Evolutionary conservation across 1,140 invertebrate species (phyloP), one percentile per base, ranked within the genome.

Genomic region (Nasonia giraulti): DNA sequence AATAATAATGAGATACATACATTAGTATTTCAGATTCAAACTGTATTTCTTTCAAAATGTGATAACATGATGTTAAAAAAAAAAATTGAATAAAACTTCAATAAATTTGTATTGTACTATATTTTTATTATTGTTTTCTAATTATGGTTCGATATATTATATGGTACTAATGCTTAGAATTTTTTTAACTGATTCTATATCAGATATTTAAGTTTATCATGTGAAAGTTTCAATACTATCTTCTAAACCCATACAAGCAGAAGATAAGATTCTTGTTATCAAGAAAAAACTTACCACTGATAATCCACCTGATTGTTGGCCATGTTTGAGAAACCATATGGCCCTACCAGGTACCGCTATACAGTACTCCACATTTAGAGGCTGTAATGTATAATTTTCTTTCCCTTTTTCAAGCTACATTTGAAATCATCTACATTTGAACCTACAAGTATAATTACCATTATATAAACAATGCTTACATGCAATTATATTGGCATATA

Each of bases 301-400:
- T 93, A 93, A 87, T 93, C 93, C 86, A 92, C 92, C 91, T 92
- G 92, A 90, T 92, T 93, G 88, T 90, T 93, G 90, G 92, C 92
- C 92, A 93, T 93, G 83, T 90, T 93, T 91, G 89, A 89, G 86
- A 89, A 89, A 90, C 89, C 87, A 85, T 87, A 82, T 91, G 92
- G 91, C 89, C 90, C 88, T 87, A 89, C 88, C 89, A 90, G 88
- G 66, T 87, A 88, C 85, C 88, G 89, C 88, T 92, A 92, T 89
- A 89, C 90, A 91, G 90, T 89, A 88, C 87, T 79, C 88, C 89
- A 88, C 92, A 93, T 93, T 90, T 92, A 93, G 88, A 88, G 87
- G 86, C 85, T 88, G 87, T 90, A 78, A 87, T 81, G 69, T 86
- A 88, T 87, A 87, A 76, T 87, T 89, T 89, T 82, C 84, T 83